Percentiles rank a stretch among this genome's conserved stretches.
Evolutionary conservation across 2,113 vertebrate genomes (phyloP).

Genomic region (Menidia beryllina): DNA sequence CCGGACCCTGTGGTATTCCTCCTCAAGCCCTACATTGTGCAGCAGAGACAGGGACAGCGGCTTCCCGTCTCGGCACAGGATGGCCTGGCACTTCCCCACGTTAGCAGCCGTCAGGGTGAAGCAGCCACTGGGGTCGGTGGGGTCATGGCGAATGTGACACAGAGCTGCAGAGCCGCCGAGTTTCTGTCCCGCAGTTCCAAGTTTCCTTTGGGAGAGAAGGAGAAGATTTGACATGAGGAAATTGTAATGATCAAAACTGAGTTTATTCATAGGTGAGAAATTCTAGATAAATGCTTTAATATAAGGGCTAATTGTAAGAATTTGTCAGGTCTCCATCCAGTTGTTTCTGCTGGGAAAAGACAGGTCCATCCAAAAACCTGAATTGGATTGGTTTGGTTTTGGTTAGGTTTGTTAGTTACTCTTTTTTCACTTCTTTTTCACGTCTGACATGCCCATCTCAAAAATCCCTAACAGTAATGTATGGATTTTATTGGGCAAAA

Average conservation of each 20-base stretch:
- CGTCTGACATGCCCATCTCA: neutral
- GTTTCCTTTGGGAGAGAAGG: slow-evolving; percentile 82
- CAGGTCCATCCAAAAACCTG: too few species aligned
- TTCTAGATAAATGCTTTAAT: too few species aligned
- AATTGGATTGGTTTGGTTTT: too few species aligned
- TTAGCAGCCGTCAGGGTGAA: slow-evolving; percentile 96
- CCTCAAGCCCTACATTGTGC: slow-evolving; percentile 89
- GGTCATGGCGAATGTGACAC: slow-evolving; percentile 97
- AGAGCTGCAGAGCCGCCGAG: slow-evolving; percentile 95
- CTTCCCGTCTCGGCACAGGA: slow-evolving; percentile 94
- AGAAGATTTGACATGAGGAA: neutral
- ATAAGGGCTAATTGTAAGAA: too few species aligned
- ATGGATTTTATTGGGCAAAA: neutral
- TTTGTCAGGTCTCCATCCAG: too few species aligned
- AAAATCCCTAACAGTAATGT: neutral
- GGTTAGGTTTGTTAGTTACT: too few species aligned
- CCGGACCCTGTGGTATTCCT: slow-evolving; percentile 90
- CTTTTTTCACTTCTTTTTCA: too few species aligned
- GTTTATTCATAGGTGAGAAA: neutral
- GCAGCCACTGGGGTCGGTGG: slow-evolving; percentile 91
- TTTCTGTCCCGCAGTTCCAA: slow-evolving; percentile 97
- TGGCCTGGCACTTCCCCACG: slow-evolving; percentile 96
- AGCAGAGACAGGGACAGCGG: slow-evolving; percentile 90
- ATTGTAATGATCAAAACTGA: neutral
- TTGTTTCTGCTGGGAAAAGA: too few species aligned